Conservation (phyloP, 2,888 invertebrate genomes). For the Dicyrtomina minuta region DNA sequence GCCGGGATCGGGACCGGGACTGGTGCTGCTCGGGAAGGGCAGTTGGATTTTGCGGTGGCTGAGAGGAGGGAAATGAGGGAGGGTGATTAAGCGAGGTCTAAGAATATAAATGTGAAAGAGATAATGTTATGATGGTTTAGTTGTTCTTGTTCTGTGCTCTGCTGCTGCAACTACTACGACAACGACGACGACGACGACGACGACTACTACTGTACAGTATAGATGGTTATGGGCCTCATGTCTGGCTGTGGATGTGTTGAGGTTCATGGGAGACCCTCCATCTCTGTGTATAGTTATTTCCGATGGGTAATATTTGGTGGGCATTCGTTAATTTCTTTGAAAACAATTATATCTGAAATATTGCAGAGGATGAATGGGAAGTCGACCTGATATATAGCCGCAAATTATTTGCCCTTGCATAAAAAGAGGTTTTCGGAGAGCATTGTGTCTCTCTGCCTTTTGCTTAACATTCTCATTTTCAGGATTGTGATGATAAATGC, state of each 20-base stretch:
- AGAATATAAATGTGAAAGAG: slow-evolving; percentile 11
- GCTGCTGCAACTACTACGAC: too few relatives aligned
- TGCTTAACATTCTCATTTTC: slow-evolving; percentile 45
- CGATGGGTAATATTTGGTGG: slow-evolving; percentile 49
- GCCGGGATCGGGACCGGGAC: too few relatives aligned
- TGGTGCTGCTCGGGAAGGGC: too few relatives aligned
- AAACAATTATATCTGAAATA: slow-evolving; percentile 52
- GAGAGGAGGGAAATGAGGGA: slow-evolving; percentile 11
- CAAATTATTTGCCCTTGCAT: slow-evolving; percentile 53
- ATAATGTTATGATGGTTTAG: neutral
- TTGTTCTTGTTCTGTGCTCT: too few relatives aligned
- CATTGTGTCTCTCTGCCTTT: slow-evolving; percentile 24
- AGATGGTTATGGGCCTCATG: neutral
- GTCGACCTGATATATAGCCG: slow-evolving; percentile 46
- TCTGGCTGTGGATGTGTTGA: neutral
- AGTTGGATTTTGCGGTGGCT: neutral
- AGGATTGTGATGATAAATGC: slow-evolving; percentile 54
- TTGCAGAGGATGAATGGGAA: slow-evolving; percentile 43
- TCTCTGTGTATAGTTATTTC: slow-evolving; percentile 44
- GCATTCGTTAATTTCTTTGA: slow-evolving; percentile 49
- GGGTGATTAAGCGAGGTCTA: slow-evolving; percentile 21
- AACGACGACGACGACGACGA: too few relatives aligned
- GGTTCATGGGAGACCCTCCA: neutral
- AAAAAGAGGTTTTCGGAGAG: slow-evolving; percentile 40
- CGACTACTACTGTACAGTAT: too few relatives aligned